Evolutionary conservation across 2,113 vertebrate species (phyloP), one percentile per base, ranked within the genome.

Genomic region (Ochotona princeps): DNA sequence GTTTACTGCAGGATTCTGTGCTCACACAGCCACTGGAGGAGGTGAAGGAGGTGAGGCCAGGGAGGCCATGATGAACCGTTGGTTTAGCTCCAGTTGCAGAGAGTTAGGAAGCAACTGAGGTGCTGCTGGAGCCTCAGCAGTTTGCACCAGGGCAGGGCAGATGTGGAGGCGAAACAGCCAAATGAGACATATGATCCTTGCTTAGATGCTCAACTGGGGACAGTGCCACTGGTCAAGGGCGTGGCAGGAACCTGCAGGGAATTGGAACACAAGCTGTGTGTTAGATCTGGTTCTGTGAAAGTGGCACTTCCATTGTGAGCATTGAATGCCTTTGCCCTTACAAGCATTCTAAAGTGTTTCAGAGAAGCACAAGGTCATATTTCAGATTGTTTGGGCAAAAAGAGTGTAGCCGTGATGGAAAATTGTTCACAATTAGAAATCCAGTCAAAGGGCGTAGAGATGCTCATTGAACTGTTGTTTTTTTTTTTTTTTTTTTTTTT

Each of bases 361-460:
- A n/a, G n/a, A 35, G 25, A 54, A 25, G 23, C 78, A 23, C 93
- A 95, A 79, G 63, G 60, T 54, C 76, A 93, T 20, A 44, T 86
- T 83, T 90, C 28, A 83, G 3, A 74, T 81, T 87, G 12, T 18
- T 30, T 38, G 54, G 25, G 75, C 70, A 18, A 44, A 51, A 66
- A 63, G 66, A 25, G 38, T 10, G 21, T 8, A 49, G 28, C n/a
- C 2, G 26, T 88, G 51, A 81, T 6, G 13, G 2, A 67, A n/a
- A 79, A 78, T 13, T 66, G 35, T 66, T 87, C 15, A 54, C 23
- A 73, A 2, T n/a, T 80, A 44, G 9, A 32, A 75, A 57, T 84
- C 17, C 49, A 84, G 23, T 60, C 70, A 61, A 88, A 83, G 17
- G 2, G 2, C 32, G 30, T 35, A 23, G 1, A 76, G 23, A 35